A percentile compares a stretch with the other conserved stretches of the same genome.
Conservation (phyloP, 2,888 invertebrate genomes). For the Lomographa bimaculata region DNA sequence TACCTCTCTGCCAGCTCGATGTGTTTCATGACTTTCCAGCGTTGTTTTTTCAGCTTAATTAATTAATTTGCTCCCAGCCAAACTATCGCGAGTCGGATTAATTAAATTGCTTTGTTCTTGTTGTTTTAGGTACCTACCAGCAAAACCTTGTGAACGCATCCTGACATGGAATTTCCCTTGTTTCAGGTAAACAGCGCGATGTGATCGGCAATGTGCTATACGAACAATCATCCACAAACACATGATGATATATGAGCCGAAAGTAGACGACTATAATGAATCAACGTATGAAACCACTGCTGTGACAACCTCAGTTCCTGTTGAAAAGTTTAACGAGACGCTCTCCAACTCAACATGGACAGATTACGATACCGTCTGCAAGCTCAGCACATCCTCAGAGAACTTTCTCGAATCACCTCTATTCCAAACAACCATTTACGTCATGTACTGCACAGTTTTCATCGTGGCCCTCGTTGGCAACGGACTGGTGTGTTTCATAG, state of each 20-base stretch:
- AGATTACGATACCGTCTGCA: constrained; percentile 48
- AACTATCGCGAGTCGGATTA: too few relatives aligned
- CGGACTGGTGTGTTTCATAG: constrained; percentile 93
- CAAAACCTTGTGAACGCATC: too few relatives aligned
- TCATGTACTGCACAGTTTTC: constrained; percentile 89
- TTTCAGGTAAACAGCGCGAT: constrained; percentile 20
- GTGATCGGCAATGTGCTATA: constrained; percentile 15
- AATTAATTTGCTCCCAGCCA: too few relatives aligned
- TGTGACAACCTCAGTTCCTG: constrained; percentile 24
- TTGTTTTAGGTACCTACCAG: too few relatives aligned
- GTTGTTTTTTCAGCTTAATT: too few relatives aligned
- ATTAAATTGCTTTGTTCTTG: too few relatives aligned
- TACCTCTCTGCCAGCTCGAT: too few relatives aligned
- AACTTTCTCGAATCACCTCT: constrained; percentile 69
- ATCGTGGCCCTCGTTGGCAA: constrained; percentile 89
- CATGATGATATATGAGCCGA: constrained; percentile 57
- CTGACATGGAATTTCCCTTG: constrained; percentile 25
- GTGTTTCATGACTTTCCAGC: too few relatives aligned
- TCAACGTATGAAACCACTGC: constrained; percentile 37
- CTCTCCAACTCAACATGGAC: constrained; percentile 51
- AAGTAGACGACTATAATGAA: constrained; percentile 43
- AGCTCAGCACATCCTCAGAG: constrained; percentile 42
- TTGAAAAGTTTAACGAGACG: constrained; percentile 38
- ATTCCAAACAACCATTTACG: constrained; percentile 86
- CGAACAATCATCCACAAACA: constrained; percentile 9